Percentiles rank a stretch among this genome's conserved stretches.
Evolutionary conservation across 30 jellyfish, hydroid and myxozoan species (phyloP).

Genomic region (Rhopilema esculentum): DNA sequence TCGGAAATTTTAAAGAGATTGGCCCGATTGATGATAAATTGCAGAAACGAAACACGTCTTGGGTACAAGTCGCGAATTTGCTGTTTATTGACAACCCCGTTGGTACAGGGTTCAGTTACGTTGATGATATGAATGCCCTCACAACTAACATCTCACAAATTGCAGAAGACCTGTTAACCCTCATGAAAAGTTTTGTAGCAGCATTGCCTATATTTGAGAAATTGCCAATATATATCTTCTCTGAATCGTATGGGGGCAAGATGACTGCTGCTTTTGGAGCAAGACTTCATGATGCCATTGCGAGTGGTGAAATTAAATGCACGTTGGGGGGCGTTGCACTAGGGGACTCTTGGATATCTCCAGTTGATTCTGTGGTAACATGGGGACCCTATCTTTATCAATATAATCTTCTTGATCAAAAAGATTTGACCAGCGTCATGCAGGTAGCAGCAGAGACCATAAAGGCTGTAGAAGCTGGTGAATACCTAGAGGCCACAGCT

Average conservation of each 20-base stretch:
- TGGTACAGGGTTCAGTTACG: slow-evolving; percentile 95
- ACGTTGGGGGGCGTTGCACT: slow-evolving; percentile 88
- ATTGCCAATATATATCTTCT: slow-evolving; percentile 75
- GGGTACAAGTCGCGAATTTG: slow-evolving; percentile 78
- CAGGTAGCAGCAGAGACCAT: slow-evolving; percentile 65
- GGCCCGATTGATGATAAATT: slow-evolving; percentile 85
- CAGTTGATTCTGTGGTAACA: slow-evolving; percentile 91
- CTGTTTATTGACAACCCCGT: slow-evolving; percentile 93
- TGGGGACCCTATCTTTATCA: slow-evolving; percentile 93
- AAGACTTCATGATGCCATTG: slow-evolving; percentile 65
- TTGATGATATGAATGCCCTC: slow-evolving; percentile 65
- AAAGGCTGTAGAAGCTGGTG: slow-evolving; percentile 50
- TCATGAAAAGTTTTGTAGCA: slow-evolving; percentile 57
- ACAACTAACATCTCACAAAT: slow-evolving; percentile 84
- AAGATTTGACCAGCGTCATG: slow-evolving; percentile 54
- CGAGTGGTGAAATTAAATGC: slow-evolving; percentile 59
- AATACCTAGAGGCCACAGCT: slow-evolving; percentile 66
- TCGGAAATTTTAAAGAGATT: slow-evolving; percentile 84
- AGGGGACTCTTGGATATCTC: slow-evolving; percentile 96
- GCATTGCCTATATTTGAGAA: slow-evolving; percentile 55
- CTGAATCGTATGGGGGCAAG: slow-evolving; percentile 95
- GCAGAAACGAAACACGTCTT: slow-evolving; percentile 80
- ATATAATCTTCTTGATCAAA: slow-evolving; percentile 73
- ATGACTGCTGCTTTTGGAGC: slow-evolving; percentile 90
- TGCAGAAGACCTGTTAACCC: slow-evolving; percentile 83